These are phyloP conservation scores for Strix occidentalis DNA, from an alignment of 2,797 vertebrate genomes.

Conservation along the genomic window DNA sequence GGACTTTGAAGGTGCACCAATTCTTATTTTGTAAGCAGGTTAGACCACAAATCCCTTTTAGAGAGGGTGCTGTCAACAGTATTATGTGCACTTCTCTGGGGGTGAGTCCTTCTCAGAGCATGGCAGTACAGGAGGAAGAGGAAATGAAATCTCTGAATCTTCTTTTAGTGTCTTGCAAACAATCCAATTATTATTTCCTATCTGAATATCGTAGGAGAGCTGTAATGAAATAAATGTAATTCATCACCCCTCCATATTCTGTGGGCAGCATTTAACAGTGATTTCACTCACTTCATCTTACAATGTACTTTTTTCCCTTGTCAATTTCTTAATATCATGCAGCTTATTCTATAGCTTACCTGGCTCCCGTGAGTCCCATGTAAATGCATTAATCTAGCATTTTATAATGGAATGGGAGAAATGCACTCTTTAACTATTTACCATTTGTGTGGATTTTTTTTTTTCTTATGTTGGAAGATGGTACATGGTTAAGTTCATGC, in stretches of 20 bases:
- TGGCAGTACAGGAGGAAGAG: background rate
- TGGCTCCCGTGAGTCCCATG: background rate
- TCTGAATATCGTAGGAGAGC: background rate
- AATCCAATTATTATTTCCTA: background rate
- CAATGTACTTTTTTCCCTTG: background rate
- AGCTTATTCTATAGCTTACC: background rate
- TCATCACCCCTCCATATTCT: background rate
- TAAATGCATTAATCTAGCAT: background rate
- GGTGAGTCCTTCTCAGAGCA: background rate
- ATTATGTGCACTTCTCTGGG: background rate
- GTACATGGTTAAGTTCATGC: background rate
- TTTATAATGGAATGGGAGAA: background rate
- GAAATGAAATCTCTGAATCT: background rate
- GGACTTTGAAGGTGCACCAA: background rate
- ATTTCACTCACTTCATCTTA: background rate
- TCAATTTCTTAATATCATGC: background rate
- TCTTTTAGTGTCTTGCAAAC: background rate
- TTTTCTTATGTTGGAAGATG: background rate
- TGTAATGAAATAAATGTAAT: background rate
- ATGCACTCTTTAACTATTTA: rapidly evolving
- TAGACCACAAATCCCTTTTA: background rate
- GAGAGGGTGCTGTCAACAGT: background rate
- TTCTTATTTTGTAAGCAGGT: background rate
- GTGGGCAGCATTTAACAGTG: background rate
- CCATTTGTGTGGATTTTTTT: background rate